These are phyloP conservation scores for Physella acuta DNA, from an alignment of 1,140 invertebrate species.

Conservation along the genomic window DNA sequence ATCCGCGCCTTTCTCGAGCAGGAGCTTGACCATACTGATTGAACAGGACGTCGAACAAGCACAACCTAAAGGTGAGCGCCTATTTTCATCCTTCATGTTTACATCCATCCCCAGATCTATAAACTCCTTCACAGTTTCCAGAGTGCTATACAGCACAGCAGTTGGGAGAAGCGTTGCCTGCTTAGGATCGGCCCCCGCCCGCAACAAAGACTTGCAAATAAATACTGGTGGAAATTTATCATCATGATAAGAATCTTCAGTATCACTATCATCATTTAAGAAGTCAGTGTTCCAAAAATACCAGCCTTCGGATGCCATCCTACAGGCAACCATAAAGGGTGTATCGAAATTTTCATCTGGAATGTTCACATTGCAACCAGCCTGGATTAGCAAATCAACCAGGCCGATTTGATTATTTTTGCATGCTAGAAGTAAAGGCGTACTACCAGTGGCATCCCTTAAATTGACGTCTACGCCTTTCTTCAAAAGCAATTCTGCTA, in stretches of 20 bases:
- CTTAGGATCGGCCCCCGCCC: slow-evolving; percentile 41
- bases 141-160: slow-evolving; percentile 46
- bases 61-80: slow-evolving; percentile 47
- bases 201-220: slow-evolving; percentile 46
- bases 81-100: slow-evolving; percentile 50
- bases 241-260: slow-evolving; percentile 9
- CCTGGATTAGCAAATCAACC: slow-evolving; percentile 38
- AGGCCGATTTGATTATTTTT: slow-evolving; percentile 42
- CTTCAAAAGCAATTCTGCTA: slow-evolving; percentile 39
- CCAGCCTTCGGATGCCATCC: slow-evolving; percentile 49
- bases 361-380: slow-evolving; percentile 45
- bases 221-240: slow-evolving; percentile 44
- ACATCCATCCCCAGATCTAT: slow-evolving; percentile 50
- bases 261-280: slow-evolving; percentile 16
- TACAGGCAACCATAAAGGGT: slow-evolving; percentile 46
- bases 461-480: slow-evolving; percentile 79
- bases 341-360: slow-evolving; percentile 43
- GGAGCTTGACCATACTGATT: slow-evolving; percentile 39
- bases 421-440: slow-evolving; percentile 67
- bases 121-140: slow-evolving; percentile 43
- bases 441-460: slow-evolving; percentile 84
- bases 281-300: slow-evolving; percentile 42
- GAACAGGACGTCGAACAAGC: slow-evolving; percentile 43
- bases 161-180: slow-evolving; percentile 48
- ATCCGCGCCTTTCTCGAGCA: slow-evolving; percentile 50